phyloP scores from a whole-genome alignment of 2,113 vertebrate genomes.

The Clarias gariepinus region DNA sequence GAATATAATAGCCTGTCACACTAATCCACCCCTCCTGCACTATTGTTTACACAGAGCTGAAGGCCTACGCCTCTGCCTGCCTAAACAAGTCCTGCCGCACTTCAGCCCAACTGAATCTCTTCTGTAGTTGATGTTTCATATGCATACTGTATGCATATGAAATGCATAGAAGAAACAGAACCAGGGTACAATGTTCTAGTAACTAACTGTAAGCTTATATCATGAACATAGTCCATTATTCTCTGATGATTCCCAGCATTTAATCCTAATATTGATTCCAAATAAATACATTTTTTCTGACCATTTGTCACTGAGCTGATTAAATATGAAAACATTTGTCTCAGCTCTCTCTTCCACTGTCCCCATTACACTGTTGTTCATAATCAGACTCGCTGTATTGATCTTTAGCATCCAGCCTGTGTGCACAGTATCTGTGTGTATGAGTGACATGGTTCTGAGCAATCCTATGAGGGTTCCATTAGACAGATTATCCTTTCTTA shows the following conservation, averaged over 20 bases:
- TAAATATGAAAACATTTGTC: neutral
- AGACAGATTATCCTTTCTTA: constrained; percentile 33
- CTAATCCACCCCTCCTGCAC: constrained; percentile 51
- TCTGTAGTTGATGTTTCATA: too few relatives aligned
- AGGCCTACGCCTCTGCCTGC: constrained; percentile 4
- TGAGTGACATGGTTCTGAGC: constrained; percentile 40
- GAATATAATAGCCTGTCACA: constrained; percentile 66
- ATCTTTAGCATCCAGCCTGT: constrained; percentile 11
- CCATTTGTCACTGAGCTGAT: neutral
- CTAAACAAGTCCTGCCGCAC: neutral
- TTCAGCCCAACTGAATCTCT: neutral
- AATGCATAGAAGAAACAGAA: neutral
- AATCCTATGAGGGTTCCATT: constrained; percentile 46
- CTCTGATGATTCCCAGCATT: neutral
- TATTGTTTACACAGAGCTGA: constrained; percentile 22
- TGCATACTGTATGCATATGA: neutral
- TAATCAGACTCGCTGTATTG: neutral
- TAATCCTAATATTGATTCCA: too few relatives aligned
- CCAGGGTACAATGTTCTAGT: neutral
- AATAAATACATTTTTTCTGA: neutral
- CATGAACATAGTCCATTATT: neutral
- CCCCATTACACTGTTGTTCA: neutral
- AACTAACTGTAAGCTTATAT: neutral
- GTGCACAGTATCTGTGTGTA: constrained; percentile 31
- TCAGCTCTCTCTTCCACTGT: neutral